Base-by-base conservation (phyloP, 2,888 invertebrate species). In the Petrophora chlorosata region DNA sequence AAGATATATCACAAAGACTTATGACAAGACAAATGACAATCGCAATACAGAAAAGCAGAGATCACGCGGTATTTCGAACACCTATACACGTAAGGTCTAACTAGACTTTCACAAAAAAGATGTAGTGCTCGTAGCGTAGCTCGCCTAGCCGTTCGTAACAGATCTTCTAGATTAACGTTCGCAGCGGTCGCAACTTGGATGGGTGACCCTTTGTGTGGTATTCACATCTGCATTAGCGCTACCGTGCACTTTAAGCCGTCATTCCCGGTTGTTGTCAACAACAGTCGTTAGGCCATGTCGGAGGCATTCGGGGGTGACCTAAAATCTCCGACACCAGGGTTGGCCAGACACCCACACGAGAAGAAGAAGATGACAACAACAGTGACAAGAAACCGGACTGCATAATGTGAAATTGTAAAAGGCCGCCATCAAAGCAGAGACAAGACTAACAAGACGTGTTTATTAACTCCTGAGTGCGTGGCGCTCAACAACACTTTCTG, bases 371-470 rank as follows among this genome's bases (percentile, higher is more conserved):
- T 5, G 19, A 7, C 29, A 52, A 61, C 36, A 36, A 26, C 45
- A 19, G 32, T 59, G 56, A 67, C 65, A 71, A 67, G 68, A 76
- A 71, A 75, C 73, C 63, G 25, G 56, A 65, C 67, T 52, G 53
- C 70, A 72, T 75, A 64, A 67, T 61, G 59, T 67, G 66, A 69
- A 71, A 68, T 65, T 66, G 65, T 72, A 67, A 69, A 72, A 70
- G 65, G 61, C 58, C 43, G 58, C 54, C 54, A 63, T 65, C 66
- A 58, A 55, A n/a, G n/a, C n/a, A n/a, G 52, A 47, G 36, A 17
- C 56, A 50, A 60, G 63, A 63, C n/a, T n/a, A n/a, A n/a, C 66
- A 67, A 67, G 72, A 70, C 67, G 68, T 78, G 75, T 76, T 74
- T 73, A 75, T 74, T 67, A 70, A 47, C 65, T 61, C 59, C 58